Evolutionary conservation across 2,113 vertebrate species (phyloP).

Genomic region (Leucopsar rothschildi): DNA sequence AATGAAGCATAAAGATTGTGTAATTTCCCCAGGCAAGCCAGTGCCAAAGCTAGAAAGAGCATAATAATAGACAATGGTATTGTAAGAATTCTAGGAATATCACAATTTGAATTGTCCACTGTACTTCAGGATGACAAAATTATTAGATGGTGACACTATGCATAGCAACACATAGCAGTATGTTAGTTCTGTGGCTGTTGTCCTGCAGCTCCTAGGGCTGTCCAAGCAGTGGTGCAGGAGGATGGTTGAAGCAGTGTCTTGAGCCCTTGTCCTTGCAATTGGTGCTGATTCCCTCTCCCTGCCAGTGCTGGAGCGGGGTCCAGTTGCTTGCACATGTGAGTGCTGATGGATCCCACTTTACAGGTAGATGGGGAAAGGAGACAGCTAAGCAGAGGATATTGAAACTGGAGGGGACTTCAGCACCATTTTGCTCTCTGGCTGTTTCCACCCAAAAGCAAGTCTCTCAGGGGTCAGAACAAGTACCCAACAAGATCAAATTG

Average conservation of each 20-base stretch:
- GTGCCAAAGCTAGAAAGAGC: not conserved
- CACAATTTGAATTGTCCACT: not conserved
- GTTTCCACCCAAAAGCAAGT: not conserved
- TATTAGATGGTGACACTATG: not conserved
- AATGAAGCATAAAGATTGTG: conserved; percentile 15
- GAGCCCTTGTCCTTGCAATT: not conserved
- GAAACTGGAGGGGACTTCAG: not conserved
- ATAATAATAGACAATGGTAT: not conserved
- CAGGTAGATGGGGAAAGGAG: not conserved
- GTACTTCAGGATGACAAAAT: not conserved
- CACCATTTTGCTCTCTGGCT: not conserved
- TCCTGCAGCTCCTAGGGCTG: not conserved
- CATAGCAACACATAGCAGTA: no score
- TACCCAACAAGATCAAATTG: not conserved
- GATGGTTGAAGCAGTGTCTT: not conserved
- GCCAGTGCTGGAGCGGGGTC: not conserved
- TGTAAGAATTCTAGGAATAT: not conserved
- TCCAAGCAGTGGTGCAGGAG: not conserved
- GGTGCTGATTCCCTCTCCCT: not conserved
- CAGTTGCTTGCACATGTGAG: not conserved
- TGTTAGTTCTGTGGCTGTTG: not conserved
- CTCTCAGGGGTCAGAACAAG: accelerated
- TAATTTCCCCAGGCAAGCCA: not conserved
- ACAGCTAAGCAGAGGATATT: not conserved
- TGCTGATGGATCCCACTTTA: not conserved